Percentiles rank a stretch among this genome's conserved stretches.
Evolutionary conservation across 2,797 vertebrate species (phyloP).

Genomic region (Pseudochirops corinnae): DNA sequence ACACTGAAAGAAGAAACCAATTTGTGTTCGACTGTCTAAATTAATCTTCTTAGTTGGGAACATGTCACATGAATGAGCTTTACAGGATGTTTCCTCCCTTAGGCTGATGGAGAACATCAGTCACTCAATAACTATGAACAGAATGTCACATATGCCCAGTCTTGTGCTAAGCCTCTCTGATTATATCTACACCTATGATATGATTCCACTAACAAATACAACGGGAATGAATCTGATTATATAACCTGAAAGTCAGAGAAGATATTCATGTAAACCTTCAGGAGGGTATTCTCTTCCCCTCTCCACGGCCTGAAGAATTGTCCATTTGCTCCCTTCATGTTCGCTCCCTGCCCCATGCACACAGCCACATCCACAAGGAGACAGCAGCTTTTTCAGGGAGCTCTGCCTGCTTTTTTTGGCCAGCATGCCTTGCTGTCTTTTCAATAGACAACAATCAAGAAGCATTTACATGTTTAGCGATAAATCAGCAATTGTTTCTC

Average conservation of each 20-base stretch:
- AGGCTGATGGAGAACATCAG: neutral
- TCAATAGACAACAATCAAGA: neutral
- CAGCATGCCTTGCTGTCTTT: neutral
- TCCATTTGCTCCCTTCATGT: neutral
- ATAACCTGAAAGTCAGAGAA: neutral
- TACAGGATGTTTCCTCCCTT: neutral
- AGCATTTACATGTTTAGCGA: neutral
- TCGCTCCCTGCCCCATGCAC: neutral
- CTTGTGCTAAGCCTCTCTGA: neutral
- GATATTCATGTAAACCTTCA: neutral
- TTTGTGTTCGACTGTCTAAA: constrained; percentile 40
- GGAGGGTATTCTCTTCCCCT: neutral
- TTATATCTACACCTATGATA: neutral
- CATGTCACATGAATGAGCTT: neutral
- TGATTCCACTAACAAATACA: neutral
- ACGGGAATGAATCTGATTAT: neutral
- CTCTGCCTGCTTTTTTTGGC: neutral
- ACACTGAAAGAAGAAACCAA: constrained; percentile 42
- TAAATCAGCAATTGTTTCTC: neutral
- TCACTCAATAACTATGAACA: neutral
- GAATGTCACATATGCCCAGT: neutral
- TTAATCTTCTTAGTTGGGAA: constrained; percentile 44
- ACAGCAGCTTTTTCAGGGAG: neutral
- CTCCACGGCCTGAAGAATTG: neutral
- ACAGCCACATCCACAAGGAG: neutral